A percentile compares a stretch with the other conserved stretches of the same genome.
phyloP scores from a whole-genome alignment of 2,797 vertebrate genomes.

The Erethizon dorsatum region DNA sequence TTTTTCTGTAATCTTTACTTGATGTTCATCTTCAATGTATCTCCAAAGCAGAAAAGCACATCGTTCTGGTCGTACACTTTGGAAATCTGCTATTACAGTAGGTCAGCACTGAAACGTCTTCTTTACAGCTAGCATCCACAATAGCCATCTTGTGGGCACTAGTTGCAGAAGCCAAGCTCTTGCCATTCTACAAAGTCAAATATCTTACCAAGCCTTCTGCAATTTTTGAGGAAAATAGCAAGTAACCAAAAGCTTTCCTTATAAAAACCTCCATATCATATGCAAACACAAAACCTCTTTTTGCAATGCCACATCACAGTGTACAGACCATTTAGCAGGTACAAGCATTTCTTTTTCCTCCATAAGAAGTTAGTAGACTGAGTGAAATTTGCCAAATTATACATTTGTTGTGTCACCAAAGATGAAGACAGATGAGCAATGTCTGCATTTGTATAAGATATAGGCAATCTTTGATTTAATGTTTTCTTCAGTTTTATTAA shows the following conservation, averaged over 20 bases:
- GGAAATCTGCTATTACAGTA: neutral
- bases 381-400: neutral
- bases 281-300: neutral
- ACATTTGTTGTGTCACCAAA: neutral
- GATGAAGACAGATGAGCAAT: neutral
- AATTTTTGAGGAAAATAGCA: slow-evolving; percentile 32
- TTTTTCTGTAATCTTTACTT: neutral
- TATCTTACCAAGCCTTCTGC: neutral
- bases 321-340: neutral
- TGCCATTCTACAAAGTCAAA: neutral
- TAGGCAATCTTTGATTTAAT: neutral
- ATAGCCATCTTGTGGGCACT: neutral
- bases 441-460: slow-evolving; percentile 39
- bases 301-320: neutral
- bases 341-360: slow-evolving; percentile 14
- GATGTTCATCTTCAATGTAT: neutral
- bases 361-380: neutral
- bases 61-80: neutral
- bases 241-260: slow-evolving; percentile 23
- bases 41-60: slow-evolving; percentile 7
- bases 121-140: neutral
- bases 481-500: slow-evolving; percentile 42
- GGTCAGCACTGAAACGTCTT: neutral
- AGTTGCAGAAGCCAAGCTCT: neutral
- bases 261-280: neutral